Base-by-base conservation (phyloP, 2,797 vertebrate genomes). In the Pangasius krempfi region DNA sequence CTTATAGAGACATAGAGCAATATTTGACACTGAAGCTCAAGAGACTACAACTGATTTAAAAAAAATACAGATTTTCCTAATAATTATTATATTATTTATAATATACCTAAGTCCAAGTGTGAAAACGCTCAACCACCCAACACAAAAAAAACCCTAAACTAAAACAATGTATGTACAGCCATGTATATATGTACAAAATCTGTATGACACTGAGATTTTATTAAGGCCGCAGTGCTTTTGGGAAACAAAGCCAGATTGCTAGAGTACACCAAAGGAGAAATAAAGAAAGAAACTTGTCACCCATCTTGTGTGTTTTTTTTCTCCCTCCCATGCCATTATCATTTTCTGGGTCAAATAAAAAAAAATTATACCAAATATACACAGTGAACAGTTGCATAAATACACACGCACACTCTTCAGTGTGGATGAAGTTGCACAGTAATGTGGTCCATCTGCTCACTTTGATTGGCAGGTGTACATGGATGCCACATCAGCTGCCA, bases 381-480 rank as follows among this genome's bases (percentile, higher is more conserved):
- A 30, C 20, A 86, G 56, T 3, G 2, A 27, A 78, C n/a, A 72
- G 75, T 84, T 72, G 33, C 81, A 50, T 54, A 18, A 68, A 14
- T 70, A 78, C 30, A 56, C 30, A 54, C 47, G 33, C 83, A 60
- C 76, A 81, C n/a, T 64, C 62, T 84, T 90, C 80, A 80, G 30
- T 50, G 72, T 83, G 76, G 70, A 86, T 86, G 72, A 86, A 88
- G 86, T 68, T 60, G 78, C 78, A 44, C 81, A 81, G 25, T 87
- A 83, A 84, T 73, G 84, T 73, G 70, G 79, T 81, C 89, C 95
- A 94, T 94, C 94, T 95, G 44, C 87, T 88, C 86, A 22, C 1
- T 92, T 91, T 96, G 96, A 97, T 92, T 96, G 96, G 95, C 96
- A 95, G 95, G 93, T 95, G 95, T 94, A 95, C 94, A 92, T 68